phyloP scores from a whole-genome alignment of 1,140 invertebrate species.

The Hyles euphorbiae region DNA sequence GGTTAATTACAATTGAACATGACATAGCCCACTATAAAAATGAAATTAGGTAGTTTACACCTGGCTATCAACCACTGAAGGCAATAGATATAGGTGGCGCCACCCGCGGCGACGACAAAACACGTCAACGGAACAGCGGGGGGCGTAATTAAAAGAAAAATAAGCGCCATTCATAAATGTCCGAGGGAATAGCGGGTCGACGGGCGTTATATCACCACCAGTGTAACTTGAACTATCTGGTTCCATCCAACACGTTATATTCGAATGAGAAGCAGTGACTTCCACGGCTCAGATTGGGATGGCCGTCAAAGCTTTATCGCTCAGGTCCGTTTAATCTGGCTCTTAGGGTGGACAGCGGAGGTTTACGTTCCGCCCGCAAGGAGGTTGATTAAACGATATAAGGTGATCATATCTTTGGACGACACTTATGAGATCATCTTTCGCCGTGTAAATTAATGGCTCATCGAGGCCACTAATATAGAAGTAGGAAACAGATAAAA shows the following conservation, averaged over 20 bases:
- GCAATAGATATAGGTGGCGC: too few species aligned
- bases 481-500: too few species aligned
- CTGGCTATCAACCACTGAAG: too few species aligned
- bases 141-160: constrained; percentile 73
- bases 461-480: constrained; percentile 25
- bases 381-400: constrained; percentile 65
- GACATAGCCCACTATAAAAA: too few species aligned
- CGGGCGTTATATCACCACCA: constrained; percentile 55
- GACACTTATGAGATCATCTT: constrained; percentile 57
- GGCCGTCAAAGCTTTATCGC: constrained; percentile 57
- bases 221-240: constrained; percentile 23
- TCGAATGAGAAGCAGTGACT: constrained; percentile 2
- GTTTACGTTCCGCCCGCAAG: constrained; percentile 57
- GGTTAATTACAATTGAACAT: too few species aligned
- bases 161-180: constrained; percentile 72
- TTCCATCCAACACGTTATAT: constrained; percentile 5
- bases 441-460: constrained; percentile 45
- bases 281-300: constrained; percentile 30
- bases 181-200: constrained; percentile 54
- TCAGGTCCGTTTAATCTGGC: constrained; percentile 65
- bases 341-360: constrained; percentile 51
- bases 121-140: constrained; percentile 46
- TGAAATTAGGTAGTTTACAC: too few species aligned
- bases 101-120: constrained; percentile 27
- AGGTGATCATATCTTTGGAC: constrained; percentile 50